Base-by-base conservation (phyloP, 2,888 invertebrate genomes). In the Aplocera efformata region DNA sequence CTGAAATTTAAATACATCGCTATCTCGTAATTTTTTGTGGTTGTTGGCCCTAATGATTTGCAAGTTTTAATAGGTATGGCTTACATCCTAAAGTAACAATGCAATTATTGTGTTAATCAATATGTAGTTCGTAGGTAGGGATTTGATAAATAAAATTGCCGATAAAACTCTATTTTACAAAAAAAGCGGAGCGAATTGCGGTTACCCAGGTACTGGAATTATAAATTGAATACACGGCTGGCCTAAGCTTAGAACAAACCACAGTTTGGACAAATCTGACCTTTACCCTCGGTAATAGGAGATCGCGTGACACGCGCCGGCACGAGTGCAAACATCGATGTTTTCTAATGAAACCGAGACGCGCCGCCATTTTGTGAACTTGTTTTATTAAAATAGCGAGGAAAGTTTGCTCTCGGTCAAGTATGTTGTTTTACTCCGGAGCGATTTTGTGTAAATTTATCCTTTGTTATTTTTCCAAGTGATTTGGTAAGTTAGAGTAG, bases 301-400 rank as follows among this genome's bases (percentile, higher is more conserved):
- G 54, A 52, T 55, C 56, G 48, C 52, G 46, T 55, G 69, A 46
- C 75, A 74, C 76, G 75, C 65, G 67, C 67, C 36, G 61, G 44
- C 74, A 67, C 70, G 67, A 58, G 60, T 50, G 70, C 66, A 70
- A 70, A 75, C 72, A 71, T 29, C 46, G 32, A 61, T 63, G 60
- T 69, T 70, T 63, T 72, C 69, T 69, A 70, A 74, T 71, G 69
- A 75, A 76, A 74, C 68, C 60, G 71, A 72, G 68, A 67, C 56
- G 33, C 21, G 31, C 28, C 32, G 43, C 53, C 55, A 56, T 56
- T 50, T 55, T 53, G 51, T 48, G 7, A 30, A 38, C 30, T 36
- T 32, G 39, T 50, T 49, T 55, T 56, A 55, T 43, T 57, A 50
- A 51, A 53, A 50, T 35, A 29, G 35, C 32, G 25, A 20, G 4